These are phyloP conservation scores for Cnemophilus loriae DNA, from an alignment of 2,113 vertebrate species.

Conservation along the genomic window DNA sequence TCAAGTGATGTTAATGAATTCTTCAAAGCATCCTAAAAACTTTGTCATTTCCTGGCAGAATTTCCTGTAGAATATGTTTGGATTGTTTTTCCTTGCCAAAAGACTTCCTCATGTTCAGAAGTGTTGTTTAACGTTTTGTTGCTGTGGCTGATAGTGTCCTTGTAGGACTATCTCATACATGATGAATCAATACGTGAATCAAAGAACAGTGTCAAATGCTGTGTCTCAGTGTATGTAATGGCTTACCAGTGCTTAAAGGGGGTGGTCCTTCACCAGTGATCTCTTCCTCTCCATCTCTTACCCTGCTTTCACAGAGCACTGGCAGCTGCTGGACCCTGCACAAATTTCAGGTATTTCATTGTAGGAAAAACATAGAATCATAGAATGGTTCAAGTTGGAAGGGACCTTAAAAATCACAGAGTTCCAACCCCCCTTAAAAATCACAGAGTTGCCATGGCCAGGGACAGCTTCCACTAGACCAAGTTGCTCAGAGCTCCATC, in stretches of 20 bases:
- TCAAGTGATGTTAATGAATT: neutral
- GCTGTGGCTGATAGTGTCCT: neutral
- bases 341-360: rapidly evolving
- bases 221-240: neutral
- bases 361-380: neutral
- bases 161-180: neutral
- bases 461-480: neutral
- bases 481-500: neutral
- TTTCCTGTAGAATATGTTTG: neutral
- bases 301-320: neutral
- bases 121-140: neutral
- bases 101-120: neutral
- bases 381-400: neutral
- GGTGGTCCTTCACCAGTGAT: neutral
- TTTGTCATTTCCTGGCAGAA: neutral
- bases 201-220: neutral
- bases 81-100: neutral
- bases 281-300: neutral
- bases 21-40: neutral
- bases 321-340: neutral
- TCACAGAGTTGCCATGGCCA: neutral
- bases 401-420: neutral
- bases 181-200: neutral
- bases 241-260: neutral
- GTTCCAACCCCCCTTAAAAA: neutral